These are phyloP conservation scores for Morus bassanus DNA, from an alignment of 2,797 vertebrate genomes.

Conservation along the genomic window DNA sequence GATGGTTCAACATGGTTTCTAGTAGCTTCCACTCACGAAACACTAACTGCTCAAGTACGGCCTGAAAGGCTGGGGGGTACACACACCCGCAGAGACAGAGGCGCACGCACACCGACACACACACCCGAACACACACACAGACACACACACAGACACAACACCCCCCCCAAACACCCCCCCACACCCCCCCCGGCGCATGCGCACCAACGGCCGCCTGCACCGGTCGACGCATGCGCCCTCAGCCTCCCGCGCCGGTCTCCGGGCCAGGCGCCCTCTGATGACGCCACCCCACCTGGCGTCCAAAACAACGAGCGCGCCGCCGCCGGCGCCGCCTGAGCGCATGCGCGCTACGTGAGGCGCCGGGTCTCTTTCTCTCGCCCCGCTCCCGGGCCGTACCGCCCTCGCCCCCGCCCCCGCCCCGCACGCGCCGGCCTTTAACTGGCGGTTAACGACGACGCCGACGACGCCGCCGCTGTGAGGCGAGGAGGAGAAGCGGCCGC, in stretches of 20 bases:
- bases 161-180: too few relatives aligned
- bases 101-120: too few relatives aligned
- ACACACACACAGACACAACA: too few relatives aligned
- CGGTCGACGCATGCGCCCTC: background rate
- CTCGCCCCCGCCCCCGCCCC: background rate
- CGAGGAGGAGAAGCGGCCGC: background rate
- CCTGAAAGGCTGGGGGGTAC: too few relatives aligned
- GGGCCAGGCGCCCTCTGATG: background rate
- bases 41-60: fast-evolving
- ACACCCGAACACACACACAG: too few relatives aligned
- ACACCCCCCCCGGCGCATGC: background rate
- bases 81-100: too few relatives aligned
- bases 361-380: background rate
- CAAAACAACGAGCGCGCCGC: background rate
- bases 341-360: background rate
- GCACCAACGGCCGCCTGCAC: background rate
- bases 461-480: background rate
- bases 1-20: fast-evolving
- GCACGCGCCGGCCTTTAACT: conserved; percentile 15
- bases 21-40: too few relatives aligned
- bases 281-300: background rate
- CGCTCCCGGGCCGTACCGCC: background rate
- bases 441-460: background rate
- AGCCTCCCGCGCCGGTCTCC: fast-evolving
- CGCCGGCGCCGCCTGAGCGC: fast-evolving